Percentiles rank a stretch among this genome's conserved stretches.
Evolutionary conservation across 1,140 invertebrate species (phyloP).

Genomic region (Pseudobourletiella spinata): DNA sequence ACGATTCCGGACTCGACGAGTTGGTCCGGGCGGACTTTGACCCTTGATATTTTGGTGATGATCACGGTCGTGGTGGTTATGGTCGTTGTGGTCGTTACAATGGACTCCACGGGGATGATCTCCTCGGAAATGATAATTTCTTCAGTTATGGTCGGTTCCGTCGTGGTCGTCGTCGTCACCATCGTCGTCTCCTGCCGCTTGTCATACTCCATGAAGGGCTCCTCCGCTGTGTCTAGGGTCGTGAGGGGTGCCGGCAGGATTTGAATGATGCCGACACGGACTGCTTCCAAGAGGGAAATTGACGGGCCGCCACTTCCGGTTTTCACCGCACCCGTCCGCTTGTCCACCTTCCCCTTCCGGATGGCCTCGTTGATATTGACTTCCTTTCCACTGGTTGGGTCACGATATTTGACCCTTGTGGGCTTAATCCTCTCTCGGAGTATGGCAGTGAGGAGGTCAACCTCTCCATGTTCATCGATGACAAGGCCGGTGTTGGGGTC

Average conservation of each 20-base stretch:
- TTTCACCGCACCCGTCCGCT: constrained; percentile 59
- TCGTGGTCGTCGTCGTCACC: neutral
- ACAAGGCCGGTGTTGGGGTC: constrained; percentile 15
- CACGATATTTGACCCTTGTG: constrained; percentile 61
- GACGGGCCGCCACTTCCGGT: constrained; percentile 46
- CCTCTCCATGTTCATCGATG: constrained; percentile 40
- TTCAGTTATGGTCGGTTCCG: neutral
- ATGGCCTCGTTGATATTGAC: constrained; percentile 68
- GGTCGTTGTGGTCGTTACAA: constrained; percentile 31
- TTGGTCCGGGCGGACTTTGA: constrained; percentile 47
- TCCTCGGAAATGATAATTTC: neutral
- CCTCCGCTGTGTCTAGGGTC: neutral
- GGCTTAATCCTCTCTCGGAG: constrained; percentile 55
- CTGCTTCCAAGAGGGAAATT: constrained; percentile 61
- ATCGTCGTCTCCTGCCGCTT: neutral
- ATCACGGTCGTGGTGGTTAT: constrained; percentile 31
- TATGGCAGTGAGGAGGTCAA: constrained; percentile 58
- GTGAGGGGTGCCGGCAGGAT: constrained; percentile 49
- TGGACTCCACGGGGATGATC: constrained; percentile 26
- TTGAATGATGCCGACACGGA: constrained; percentile 59
- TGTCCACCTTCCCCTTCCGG: constrained; percentile 61
- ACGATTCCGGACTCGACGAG: constrained; percentile 63
- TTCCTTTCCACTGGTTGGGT: constrained; percentile 59
- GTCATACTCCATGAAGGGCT: neutral
- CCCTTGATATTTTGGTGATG: constrained; percentile 29